Evolutionary conservation across 2,888 invertebrate species (phyloP).

Genomic region (Drosophila birchii): DNA sequence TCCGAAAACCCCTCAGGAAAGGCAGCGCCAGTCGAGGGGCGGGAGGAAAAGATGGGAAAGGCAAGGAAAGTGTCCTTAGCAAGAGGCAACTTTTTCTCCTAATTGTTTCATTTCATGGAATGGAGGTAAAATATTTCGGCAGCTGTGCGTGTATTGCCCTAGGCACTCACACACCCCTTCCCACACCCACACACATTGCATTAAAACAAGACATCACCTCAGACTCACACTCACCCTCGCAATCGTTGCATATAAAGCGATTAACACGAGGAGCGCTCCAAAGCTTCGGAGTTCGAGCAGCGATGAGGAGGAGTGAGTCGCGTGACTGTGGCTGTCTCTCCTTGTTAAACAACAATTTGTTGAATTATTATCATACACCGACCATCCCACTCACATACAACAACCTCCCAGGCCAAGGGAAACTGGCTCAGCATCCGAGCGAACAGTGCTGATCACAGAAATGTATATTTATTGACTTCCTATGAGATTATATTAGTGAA

Average conservation of each 20-base stretch:
- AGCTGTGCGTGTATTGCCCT: conserved; percentile 80
- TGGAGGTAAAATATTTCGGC: conserved; percentile 81
- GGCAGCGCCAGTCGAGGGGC: not conserved
- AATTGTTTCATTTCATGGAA: conserved; percentile 80
- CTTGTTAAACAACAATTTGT: conserved; percentile 80
- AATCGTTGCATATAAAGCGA: conserved; percentile 78
- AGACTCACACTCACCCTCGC: conserved; percentile 13
- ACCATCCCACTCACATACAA: conserved; percentile 29
- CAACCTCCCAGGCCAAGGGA: conserved; percentile 9
- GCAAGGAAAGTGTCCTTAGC: conserved; percentile 54
- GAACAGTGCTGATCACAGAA: conserved; percentile 6
- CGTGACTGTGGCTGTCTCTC: conserved; percentile 70
- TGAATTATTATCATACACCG: conserved; percentile 74
- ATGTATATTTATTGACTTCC: not conserved
- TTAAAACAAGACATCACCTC: conserved; percentile 75
- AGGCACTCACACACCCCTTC: conserved; percentile 60
- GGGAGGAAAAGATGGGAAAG: conserved; percentile 1
- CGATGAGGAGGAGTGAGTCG: conserved; percentile 38
- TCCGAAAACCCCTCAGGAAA: conserved; percentile 63
- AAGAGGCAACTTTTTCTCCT: conserved; percentile 79
- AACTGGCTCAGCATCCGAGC: conserved; percentile 30
- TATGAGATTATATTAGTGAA: too few species aligned
- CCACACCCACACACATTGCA: conserved; percentile 52
- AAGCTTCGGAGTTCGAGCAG: conserved; percentile 19
- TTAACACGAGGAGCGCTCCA: conserved; percentile 68